Conservation (phyloP, 2,113 vertebrate species). For the Peucedramus taeniatus region DNA sequence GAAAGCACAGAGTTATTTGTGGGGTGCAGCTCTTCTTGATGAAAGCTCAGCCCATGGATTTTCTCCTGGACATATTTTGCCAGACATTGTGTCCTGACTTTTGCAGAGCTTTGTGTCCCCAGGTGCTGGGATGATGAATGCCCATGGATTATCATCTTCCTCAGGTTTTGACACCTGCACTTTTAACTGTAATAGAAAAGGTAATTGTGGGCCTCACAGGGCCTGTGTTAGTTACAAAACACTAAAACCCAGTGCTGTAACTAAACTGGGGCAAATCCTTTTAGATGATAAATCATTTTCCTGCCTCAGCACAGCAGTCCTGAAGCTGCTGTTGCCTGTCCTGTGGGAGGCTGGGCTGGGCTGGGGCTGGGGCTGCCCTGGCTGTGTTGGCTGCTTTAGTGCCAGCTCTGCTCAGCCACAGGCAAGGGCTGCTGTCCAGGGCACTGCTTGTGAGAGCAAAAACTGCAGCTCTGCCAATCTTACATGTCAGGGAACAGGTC, state of each 20-base stretch:
- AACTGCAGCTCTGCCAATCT: neutral
- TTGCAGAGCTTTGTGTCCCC: neutral
- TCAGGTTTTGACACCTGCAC: neutral
- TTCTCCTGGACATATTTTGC: neutral
- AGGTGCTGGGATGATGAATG: neutral
- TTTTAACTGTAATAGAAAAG: neutral
- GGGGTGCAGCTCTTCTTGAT: neutral
- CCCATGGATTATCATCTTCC: neutral
- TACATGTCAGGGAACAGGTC: accelerated
- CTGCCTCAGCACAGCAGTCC: accelerated
- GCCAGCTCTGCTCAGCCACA: neutral
- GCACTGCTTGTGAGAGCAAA: neutral
- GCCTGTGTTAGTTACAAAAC: neutral
- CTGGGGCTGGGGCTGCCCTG: neutral
- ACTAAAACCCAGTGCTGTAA: neutral
- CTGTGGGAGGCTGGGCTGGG: neutral
- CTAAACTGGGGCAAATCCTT: neutral
- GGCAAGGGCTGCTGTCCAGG: neutral
- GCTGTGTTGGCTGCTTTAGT: accelerated
- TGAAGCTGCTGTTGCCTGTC: neutral
- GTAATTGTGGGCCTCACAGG: neutral
- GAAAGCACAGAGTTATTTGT: neutral
- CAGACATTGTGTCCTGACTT: neutral
- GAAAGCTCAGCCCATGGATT: neutral
- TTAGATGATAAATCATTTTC: neutral